Evolutionary conservation across 64 coral and sea anemone genomes (phyloP).

Genomic region (Astreopora myriophthalma): DNA sequence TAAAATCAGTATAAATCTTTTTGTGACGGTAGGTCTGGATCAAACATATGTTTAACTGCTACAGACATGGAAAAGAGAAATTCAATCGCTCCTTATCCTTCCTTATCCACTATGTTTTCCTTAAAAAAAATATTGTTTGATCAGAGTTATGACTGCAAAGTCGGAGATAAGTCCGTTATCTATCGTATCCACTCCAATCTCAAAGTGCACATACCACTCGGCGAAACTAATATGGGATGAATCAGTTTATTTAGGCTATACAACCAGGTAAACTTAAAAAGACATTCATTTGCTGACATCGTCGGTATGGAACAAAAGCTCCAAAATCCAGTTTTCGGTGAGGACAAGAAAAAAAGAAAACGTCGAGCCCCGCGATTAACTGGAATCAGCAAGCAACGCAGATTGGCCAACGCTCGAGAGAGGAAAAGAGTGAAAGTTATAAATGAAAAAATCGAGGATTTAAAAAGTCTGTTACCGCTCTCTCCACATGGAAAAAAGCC

Average conservation of each 20-base stretch:
- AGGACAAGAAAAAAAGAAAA: slow-evolving; percentile 66
- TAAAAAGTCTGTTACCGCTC: slow-evolving; percentile 76
- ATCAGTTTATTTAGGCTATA: background rate
- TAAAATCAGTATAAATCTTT: no score
- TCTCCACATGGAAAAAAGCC: slow-evolving; percentile 85
- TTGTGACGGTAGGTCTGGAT: no score
- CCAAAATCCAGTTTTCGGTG: background rate
- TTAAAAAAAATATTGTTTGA: background rate
- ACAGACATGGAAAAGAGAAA: background rate
- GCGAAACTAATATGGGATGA: background rate
- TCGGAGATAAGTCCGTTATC: slow-evolving; percentile 17
- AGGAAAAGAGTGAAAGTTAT: slow-evolving; percentile 75
- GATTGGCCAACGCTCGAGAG: slow-evolving; percentile 87
- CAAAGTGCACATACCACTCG: background rate
- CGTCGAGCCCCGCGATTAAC: slow-evolving; percentile 80
- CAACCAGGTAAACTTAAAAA: background rate
- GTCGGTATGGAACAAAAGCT: background rate
- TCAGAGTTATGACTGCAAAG: background rate
- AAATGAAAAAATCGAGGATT: slow-evolving; percentile 81
- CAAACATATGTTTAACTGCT: no score
- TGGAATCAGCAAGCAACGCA: slow-evolving; percentile 84
- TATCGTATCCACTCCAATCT: background rate
- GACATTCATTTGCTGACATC: background rate
- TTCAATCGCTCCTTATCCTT: background rate
- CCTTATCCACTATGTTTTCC: background rate